Base-by-base conservation (phyloP, 1,140 invertebrate genomes). In the Nautilus pompilius region DNA sequence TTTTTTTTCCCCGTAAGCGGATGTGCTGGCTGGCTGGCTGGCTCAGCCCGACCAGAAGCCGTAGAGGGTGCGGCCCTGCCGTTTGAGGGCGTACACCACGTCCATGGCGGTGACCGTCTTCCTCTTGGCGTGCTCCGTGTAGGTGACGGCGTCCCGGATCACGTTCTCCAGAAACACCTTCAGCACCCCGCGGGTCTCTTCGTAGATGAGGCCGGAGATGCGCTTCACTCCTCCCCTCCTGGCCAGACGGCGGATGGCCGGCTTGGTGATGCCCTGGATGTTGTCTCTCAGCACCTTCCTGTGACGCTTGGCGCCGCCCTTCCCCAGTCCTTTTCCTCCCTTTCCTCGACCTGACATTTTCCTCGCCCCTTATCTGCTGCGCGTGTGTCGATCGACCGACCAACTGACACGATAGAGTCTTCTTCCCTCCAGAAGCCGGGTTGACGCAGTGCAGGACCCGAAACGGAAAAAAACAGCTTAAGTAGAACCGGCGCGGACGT, bases 71-170 rank as follows among this genome's bases (percentile, higher is more conserved):
- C 90, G 84, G 36, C 91, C 91, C 84, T 93, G 91, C 51, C 91
- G 83, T 80, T 93, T 93, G 68, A 93, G 82, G 29, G 91, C 91
- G 30, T 30, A 93, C 24, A 93, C 91, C 15, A 93, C 90, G 76
- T 93, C 91, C 91, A 93, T 93, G 57, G 91, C 90, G 10, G 91
- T 93, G 34, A 88, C 85, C 22, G 91, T 93, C 83, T 92, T 93
- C 66, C 90, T 83, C 83, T 91, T 92, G 66, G 90, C 89, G 80
- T 92, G 89, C 79, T 92, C 90, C 15, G 89, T 90, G 83, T 92
- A 92, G 20, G 90, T 92, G 57, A 92, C 89, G 15, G 90, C 89
- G 80, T 92, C 91, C 59, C 90, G 36, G 36, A 10, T 41, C n/a
- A 41, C 36, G n/a, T 41, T 41, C n/a, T 41, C 36, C 26, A 49